Evolutionary conservation across 2,113 vertebrate species (phyloP).

Genomic region (Noturus placidus): DNA sequence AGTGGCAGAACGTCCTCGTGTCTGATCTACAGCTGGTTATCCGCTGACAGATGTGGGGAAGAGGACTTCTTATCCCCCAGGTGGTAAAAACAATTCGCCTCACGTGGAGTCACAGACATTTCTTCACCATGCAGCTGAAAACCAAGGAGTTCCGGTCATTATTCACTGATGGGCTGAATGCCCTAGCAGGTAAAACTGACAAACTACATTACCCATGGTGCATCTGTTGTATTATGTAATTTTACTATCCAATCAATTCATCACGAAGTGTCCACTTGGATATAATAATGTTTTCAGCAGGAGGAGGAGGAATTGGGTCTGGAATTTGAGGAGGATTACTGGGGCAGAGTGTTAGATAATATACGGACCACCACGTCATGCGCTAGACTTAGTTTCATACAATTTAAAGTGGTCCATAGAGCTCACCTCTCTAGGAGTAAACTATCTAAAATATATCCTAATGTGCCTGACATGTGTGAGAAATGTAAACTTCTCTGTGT

Average conservation of each 20-base stretch:
- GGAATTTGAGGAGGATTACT: no score
- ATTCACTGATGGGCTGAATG: constrained; percentile 85
- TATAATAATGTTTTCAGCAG: not conserved
- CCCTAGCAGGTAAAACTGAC: constrained; percentile 77
- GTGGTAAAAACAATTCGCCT: constrained; percentile 49
- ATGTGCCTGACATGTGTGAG: no score
- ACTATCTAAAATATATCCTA: no score
- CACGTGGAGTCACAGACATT: constrained; percentile 58
- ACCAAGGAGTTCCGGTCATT: constrained; percentile 84
- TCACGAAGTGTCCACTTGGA: not conserved
- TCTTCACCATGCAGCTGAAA: constrained; percentile 83
- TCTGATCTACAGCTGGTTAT: not conserved
- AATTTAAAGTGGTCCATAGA: no score
- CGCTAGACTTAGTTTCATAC: no score
- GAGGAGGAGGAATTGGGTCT: no score
- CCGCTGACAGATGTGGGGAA: constrained; percentile 68
- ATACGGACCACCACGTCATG: no score
- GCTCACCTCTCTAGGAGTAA: no score
- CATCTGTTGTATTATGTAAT: no score
- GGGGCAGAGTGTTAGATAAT: no score
- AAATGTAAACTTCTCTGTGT: no score
- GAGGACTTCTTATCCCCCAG: constrained; percentile 51
- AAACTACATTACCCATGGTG: not conserved
- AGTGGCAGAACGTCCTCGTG: not conserved
- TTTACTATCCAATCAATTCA: no score